phyloP scores from a whole-genome alignment of 2,113 vertebrate genomes.

The Zosterops japonicus region DNA sequence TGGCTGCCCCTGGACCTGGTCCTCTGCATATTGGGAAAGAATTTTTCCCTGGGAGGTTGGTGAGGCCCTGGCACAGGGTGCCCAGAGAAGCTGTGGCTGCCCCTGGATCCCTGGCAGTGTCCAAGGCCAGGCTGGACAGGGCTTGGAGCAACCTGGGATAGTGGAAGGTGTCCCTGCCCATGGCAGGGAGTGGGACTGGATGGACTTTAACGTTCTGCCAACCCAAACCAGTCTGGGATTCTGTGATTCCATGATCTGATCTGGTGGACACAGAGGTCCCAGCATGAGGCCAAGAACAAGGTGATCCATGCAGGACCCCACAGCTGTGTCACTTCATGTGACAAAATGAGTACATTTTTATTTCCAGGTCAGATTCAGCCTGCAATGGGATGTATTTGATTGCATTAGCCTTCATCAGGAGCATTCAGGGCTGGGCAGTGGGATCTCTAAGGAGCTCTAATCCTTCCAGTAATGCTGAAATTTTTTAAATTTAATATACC shows the following conservation, averaged over 20 bases:
- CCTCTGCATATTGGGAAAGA: not conserved
- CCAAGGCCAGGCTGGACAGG: fast-evolving
- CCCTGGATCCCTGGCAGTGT: not conserved
- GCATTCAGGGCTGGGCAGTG: not conserved
- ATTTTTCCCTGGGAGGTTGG: not conserved
- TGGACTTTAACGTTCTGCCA: not conserved
- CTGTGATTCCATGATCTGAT: not conserved
- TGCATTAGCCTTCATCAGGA: not conserved
- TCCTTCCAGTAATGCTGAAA: not conserved
- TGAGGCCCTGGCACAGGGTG: fast-evolving
- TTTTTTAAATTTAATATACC: not conserved
- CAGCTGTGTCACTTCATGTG: fast-evolving
- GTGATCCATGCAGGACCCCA: not conserved
- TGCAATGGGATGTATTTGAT: not conserved
- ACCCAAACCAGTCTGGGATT: not conserved
- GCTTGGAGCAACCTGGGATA: fast-evolving
- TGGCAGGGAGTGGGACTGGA: not conserved
- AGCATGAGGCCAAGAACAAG: not conserved
- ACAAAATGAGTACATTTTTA: not conserved
- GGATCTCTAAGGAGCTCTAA: not conserved
- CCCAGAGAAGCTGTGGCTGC: not conserved
- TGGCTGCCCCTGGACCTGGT: not conserved
- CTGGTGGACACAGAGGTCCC: not conserved
- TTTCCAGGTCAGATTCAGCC: not conserved
- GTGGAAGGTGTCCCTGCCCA: not conserved